Base-by-base conservation (phyloP, 2,113 vertebrate species). In the Halcyon senegalensis region DNA sequence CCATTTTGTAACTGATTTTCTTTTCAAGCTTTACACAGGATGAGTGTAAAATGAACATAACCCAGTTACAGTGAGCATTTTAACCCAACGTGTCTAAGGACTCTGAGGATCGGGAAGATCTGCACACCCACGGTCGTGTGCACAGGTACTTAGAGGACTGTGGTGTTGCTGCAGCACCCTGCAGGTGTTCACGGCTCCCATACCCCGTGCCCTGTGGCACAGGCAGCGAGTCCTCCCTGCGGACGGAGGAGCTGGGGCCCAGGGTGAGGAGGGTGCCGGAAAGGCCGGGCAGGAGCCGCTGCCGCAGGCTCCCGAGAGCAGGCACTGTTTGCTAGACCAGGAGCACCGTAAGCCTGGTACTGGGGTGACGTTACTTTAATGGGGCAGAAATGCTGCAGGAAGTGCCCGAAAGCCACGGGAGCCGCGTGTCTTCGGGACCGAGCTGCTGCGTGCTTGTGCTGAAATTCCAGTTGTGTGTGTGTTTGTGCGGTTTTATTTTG, bases 291-390 rank as follows among this genome's bases (percentile, higher is more conserved):
- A 21, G 48, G 48, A 18, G 21, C 63, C 39, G 48, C 8, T 15
- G 37, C 3, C 4, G 18, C 46, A 39, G 25, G 6, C 31, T 63
- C 37, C 44, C 1, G 4, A 10, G 31, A 31, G 39, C 16, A 30
- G 18, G 69, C 53, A 35, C 20, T 10, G 35, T 11, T 24, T 9
- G 16, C 50, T 51, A 30, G 51, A 23, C 31, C 50, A 27, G 76
- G 51, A 50, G 31, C 62, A 37, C 24, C 18, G 1, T 1, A 9
- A n/a, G 16, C 43, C 4, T 37, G 21, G 18, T 5, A 1, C 0
- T 24, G 55, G 31, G 87, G 62, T 18, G 2, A 11, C 28, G 25
- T 37, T 46, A 9, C 43, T 76, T 46, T 23, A 19, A 9, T 4
- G 30, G 56, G 51, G 51, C 5, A 31, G 20, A 21, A 62, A 8